Evolutionary conservation across 1,140 invertebrate genomes (phyloP), one percentile per base, ranked within the genome.

Genomic region (Sminthurides bifidus): DNA sequence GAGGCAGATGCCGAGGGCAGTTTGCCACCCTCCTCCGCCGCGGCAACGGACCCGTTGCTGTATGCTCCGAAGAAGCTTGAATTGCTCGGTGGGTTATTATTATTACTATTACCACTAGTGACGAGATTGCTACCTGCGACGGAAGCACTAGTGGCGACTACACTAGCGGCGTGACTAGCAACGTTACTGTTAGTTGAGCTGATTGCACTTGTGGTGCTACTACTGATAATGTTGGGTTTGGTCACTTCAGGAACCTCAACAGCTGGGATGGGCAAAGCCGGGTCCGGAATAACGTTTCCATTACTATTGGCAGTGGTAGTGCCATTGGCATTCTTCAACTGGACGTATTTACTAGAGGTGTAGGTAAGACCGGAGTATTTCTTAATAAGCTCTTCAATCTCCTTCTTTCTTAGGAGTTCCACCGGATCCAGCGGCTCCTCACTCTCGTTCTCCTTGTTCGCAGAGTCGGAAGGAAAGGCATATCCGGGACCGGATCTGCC

Each of bases 351-450:
- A 35, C 55, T 61, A 3, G 59, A 56, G 2, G 59, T 59, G 43
- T 61, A 61, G 1, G 59, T 59, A 37, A 64, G 48, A 3, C 59
- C 59, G 19, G 63, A 64, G 43, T 64, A 64, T 41, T 64, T 64
- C 33, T 56, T 54, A 41, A 64, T 64, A n/a, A 64, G 43, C 31
- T 64, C 63, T 52, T 64, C 63, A 44, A 64, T 64, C 38, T 64
- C 63, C 52, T 61, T 61, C 35, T 64, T 64, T 38, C 59, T 40
- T 27, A 52, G 35, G 24, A 61, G 29, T 29, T 64, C 63, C 23
- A 60, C 59, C 29, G 53, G 58, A 26, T 52, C 50, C 21, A 43
- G 33, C 3, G 35, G 31, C 6, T 55, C 57, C 48, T 54, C 52
- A 14, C 27, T 49, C 14, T 43, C 31, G 4, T 52, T 27, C 19